Base-by-base conservation (phyloP, 1,140 invertebrate genomes). In the Dermatophagoides farinae region DNA sequence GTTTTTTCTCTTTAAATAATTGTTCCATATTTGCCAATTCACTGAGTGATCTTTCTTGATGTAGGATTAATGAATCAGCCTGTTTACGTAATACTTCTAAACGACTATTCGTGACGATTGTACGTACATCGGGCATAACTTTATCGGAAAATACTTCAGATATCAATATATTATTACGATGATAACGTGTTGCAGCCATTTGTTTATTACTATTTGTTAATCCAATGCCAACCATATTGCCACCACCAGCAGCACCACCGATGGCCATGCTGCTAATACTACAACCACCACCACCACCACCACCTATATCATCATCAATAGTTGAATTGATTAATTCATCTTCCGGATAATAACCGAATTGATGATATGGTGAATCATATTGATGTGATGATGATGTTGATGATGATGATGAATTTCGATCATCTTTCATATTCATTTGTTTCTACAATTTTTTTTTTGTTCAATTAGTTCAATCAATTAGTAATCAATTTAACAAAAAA, bases 91-190 rank as follows among this genome's bases (percentile, higher is more conserved):
- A 72, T 0, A 90, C 85, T 71, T 79, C 84, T 87, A 97, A 93
- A 59, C 91, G 77, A 20, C 82, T 81, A 14, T 84, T 86, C 14
- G 73, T 76, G 1, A 68, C 66, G 51, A 67, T 65, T 22, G 65
- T 65, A 39, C 91, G 75, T 0, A 95, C 88, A 74, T 97, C 93
- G 0, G 92, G 92, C 4, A 97, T 90, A 14, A 95, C 85, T 5
- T 82, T 82, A 67, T 97, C 92, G 61, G 85, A 88, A 71, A 97
- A 97, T 67, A 97, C 90, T 70, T 97, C 92, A 74, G 96, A 93
- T 64, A 97, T 92, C 4, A 97, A 77, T 1, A 88, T 78, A 75
- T 97, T 91, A 72, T 97, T 97, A 22, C 91, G 77, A 0, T 88
- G 74, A 69, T 92, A 97, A 12, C 92, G 78, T 0, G 85, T 82